Percentiles rank a stretch among this genome's conserved stretches.
phyloP scores from a whole-genome alignment of 2,113 vertebrate species.

The Neotragus moschatus region DNA sequence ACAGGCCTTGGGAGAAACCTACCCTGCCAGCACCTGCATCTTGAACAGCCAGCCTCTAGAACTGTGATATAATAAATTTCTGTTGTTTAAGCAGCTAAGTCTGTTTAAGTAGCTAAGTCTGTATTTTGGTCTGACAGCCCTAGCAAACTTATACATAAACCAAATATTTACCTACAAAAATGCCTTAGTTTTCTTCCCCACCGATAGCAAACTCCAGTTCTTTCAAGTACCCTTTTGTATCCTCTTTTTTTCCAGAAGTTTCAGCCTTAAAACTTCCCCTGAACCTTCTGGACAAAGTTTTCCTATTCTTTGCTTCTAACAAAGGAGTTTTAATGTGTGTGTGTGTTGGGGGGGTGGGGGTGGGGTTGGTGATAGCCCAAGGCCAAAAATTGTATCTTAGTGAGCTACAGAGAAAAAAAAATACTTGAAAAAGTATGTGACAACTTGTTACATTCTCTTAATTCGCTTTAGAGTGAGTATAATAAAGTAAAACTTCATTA shows the following conservation, averaged over 20 bases:
- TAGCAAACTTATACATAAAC: neutral
- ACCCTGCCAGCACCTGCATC: neutral
- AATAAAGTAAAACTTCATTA: conserved; percentile 64
- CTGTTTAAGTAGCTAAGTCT: neutral
- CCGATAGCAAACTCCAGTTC: neutral
- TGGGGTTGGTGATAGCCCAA: neutral
- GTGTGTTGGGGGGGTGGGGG: neutral
- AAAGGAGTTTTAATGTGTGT: neutral
- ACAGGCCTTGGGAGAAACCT: neutral
- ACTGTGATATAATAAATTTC: neutral
- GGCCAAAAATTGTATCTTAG: neutral
- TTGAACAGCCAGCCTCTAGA: neutral
- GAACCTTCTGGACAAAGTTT: neutral
- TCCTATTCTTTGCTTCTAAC: neutral
- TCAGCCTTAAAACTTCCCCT: neutral
- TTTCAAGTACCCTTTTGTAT: neutral
- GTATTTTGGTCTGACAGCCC: neutral
- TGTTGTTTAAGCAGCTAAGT: neutral
- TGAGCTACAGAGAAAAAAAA: conserved; percentile 29
- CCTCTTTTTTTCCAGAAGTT: neutral
- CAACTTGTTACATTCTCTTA: conserved; percentile 29
- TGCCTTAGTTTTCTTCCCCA: neutral
- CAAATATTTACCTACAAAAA: neutral
- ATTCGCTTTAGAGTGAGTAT: conserved; percentile 28
- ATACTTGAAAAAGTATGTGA: neutral